These are phyloP conservation scores for Beroe forskalii DNA, from an alignment of 37 sponge, comb jelly and placozoan genomes.

Conservation along the genomic window DNA sequence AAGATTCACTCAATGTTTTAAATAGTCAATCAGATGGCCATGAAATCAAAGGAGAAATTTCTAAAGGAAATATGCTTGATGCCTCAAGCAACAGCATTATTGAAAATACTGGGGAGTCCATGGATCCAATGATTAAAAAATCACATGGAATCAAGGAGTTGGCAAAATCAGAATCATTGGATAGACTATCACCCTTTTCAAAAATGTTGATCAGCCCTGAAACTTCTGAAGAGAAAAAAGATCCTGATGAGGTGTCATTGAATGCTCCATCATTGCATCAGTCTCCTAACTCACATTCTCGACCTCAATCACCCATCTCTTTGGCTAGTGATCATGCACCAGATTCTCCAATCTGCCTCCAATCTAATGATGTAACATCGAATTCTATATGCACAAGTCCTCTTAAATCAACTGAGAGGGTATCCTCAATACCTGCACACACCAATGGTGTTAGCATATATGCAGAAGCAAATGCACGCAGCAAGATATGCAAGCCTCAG, in stretches of 20 bases:
- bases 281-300: not conserved
- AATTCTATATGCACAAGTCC: too few species aligned
- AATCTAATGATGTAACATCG: not conserved
- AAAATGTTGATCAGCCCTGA: slow-evolving; percentile 43
- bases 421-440: not conserved
- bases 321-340: not conserved
- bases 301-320: slow-evolving; percentile 22
- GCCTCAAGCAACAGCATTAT: not conserved
- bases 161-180: not conserved
- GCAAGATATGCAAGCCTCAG: slow-evolving; percentile 7
- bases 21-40: too few species aligned
- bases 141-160: not conserved
- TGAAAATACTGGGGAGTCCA: not conserved
- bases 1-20: too few species aligned
- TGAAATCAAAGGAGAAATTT: not conserved
- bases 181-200: slow-evolving; percentile 34
- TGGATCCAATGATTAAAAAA: not conserved
- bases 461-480: slow-evolving; percentile 53
- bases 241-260: not conserved
- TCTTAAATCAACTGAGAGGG: not conserved
- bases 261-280: not conserved
- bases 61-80: not conserved
- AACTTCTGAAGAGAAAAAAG: slow-evolving; percentile 5
- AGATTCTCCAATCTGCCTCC: not conserved
- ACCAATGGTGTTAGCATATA: slow-evolving; percentile 1